Conservation (phyloP, 2,113 vertebrate species). For the Cyrtonyx montezumae region DNA sequence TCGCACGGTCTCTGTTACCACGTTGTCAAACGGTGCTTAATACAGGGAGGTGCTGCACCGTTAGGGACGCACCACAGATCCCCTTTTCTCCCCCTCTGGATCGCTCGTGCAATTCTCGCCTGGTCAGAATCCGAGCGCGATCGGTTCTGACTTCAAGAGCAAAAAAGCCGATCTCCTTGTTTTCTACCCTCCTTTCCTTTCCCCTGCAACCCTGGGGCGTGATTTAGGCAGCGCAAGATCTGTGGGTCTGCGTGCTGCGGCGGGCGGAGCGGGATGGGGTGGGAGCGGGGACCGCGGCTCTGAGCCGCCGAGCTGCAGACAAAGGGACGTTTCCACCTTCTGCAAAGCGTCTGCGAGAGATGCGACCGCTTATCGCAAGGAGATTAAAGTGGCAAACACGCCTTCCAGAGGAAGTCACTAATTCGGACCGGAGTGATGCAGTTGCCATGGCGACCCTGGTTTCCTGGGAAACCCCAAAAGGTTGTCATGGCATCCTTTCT, state of each 20-base stretch:
- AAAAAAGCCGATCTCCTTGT: not conserved
- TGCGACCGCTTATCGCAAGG: slow-evolving; percentile 61
- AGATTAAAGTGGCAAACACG: slow-evolving; percentile 80
- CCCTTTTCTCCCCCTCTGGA: not conserved
- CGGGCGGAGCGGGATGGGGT: not conserved
- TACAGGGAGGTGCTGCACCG: not conserved
- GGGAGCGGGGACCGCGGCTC: not conserved
- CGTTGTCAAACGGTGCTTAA: slow-evolving; percentile 26
- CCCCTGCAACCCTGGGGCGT: not conserved
- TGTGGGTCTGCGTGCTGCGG: not conserved
- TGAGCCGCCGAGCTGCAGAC: slow-evolving; percentile 47
- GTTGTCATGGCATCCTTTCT: slow-evolving; percentile 92
- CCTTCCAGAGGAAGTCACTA: slow-evolving; percentile 90
- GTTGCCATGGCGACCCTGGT: slow-evolving; percentile 93
- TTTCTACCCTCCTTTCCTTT: slow-evolving; percentile 9
- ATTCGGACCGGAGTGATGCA: slow-evolving; percentile 90
- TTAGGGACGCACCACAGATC: not conserved
- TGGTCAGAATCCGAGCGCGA: not conserved
- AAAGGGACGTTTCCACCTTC: slow-evolving; percentile 40
- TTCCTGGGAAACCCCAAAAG: slow-evolving; percentile 93
- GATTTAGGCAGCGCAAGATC: not conserved
- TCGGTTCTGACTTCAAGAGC: slow-evolving; percentile 20
- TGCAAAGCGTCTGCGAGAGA: slow-evolving; percentile 48
- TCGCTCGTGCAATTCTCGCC: slow-evolving; percentile 9
- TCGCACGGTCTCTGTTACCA: slow-evolving; percentile 45